Evolutionary conservation across 2,888 invertebrate species (phyloP).

Genomic region (Hyalella azteca): DNA sequence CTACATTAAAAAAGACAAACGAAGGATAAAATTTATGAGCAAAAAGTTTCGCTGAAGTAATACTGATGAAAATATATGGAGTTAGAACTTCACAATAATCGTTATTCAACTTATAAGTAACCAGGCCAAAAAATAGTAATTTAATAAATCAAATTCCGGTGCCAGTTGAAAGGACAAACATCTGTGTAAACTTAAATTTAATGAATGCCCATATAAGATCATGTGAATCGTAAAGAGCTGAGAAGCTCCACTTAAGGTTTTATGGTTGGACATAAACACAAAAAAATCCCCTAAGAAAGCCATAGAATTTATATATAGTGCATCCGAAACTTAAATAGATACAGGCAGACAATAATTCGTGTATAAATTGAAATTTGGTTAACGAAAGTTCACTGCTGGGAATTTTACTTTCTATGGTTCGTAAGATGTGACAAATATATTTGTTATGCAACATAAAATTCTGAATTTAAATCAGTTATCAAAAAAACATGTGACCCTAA

Average conservation of each 20-base stretch:
- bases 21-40: neutral
- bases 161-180: no score
- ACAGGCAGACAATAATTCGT: no score
- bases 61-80: neutral
- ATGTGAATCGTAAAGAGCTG: neutral
- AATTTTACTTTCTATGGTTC: neutral
- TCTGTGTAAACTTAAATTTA: neutral
- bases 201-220: neutral
- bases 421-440: neutral
- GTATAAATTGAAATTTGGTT: neutral
- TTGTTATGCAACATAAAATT: neutral
- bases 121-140: no score
- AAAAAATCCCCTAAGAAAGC: neutral
- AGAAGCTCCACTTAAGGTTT: neutral
- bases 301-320: neutral
- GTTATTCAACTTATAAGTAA: neutral
- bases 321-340: no score
- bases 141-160: no score
- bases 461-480: no score
- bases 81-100: neutral
- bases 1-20: neutral
- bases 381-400: neutral
- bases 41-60: neutral
- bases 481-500: no score
- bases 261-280: neutral